These are phyloP conservation scores for Copsychus sechellarum DNA, from an alignment of 2,113 vertebrate species.

Conservation along the genomic window DNA sequence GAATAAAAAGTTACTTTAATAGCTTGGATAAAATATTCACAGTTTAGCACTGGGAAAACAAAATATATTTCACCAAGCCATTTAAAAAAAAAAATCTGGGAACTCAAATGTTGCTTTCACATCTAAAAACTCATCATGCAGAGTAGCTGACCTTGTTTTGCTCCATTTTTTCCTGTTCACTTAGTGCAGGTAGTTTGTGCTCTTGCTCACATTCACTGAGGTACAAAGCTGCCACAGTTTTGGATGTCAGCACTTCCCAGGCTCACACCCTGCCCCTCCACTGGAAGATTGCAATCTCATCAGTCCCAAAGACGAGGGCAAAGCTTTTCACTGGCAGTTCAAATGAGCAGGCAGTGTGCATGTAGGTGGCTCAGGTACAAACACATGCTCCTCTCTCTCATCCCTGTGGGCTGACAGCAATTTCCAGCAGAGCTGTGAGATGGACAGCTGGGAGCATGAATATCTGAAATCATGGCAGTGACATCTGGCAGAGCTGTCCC, in stretches of 20 bases:
- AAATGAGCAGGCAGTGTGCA: background rate
- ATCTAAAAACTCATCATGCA: background rate
- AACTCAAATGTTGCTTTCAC: background rate
- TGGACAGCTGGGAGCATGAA: conserved; percentile 47
- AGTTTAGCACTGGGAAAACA: conserved; percentile 17
- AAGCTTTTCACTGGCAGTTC: background rate
- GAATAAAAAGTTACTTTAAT: conserved; percentile 13
- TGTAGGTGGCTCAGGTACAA: background rate
- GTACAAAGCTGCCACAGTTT: background rate
- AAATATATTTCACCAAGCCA: background rate
- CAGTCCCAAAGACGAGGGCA: background rate
- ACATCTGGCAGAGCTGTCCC: conserved; percentile 44
- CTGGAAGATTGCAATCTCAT: background rate
- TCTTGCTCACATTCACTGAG: background rate
- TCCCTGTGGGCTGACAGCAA: conserved; percentile 12
- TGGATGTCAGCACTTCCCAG: background rate
- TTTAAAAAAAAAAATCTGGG: background rate
- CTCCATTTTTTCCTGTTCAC: background rate
- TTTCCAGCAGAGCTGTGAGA: conserved; percentile 9
- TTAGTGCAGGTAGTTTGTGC: background rate
- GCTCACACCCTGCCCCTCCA: background rate
- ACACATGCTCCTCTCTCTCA: background rate
- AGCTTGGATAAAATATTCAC: background rate
- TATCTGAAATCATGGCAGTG: conserved; percentile 8
- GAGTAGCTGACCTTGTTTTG: background rate